A percentile compares a stretch with the other conserved stretches of the same genome.
These are phyloP conservation scores for Alectura lathami DNA, from an alignment of 2,113 vertebrate genomes.

Conservation along the genomic window DNA sequence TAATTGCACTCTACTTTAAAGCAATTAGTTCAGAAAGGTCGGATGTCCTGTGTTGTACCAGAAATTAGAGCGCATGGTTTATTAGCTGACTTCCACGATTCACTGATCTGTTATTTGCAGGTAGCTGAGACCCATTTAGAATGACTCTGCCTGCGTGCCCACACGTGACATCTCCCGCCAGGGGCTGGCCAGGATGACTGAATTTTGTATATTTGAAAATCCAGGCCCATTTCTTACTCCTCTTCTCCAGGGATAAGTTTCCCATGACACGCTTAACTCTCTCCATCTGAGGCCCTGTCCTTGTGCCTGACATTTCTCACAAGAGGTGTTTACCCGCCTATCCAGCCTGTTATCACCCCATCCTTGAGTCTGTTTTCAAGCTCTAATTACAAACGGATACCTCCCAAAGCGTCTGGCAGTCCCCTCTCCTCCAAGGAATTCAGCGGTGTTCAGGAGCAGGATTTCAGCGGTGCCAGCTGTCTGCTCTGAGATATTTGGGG, in stretches of 20 bases:
- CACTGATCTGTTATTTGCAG: neutral
- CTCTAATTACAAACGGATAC: neutral
- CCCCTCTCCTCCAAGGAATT: neutral
- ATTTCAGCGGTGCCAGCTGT: neutral
- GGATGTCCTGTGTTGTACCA: neutral
- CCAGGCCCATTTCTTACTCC: neutral
- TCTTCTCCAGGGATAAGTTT: neutral
- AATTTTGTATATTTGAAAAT: neutral
- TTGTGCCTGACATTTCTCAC: neutral
- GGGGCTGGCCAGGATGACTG: neutral
- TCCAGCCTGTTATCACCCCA: neutral
- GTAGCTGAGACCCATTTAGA: neutral
- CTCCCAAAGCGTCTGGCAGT: neutral
- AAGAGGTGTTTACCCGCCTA: neutral
- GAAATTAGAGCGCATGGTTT: neutral
- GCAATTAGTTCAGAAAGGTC: neutral
- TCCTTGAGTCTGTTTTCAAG: neutral
- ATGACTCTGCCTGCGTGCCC: neutral
- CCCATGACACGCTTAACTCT: neutral
- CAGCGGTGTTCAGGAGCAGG: neutral
- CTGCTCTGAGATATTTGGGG: neutral
- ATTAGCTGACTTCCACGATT: neutral
- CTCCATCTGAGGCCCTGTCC: accelerated
- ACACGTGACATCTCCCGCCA: accelerated
- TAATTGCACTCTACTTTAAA: neutral